Conservation (phyloP, 2,888 invertebrate species). For the Mayetiola destructor region DNA sequence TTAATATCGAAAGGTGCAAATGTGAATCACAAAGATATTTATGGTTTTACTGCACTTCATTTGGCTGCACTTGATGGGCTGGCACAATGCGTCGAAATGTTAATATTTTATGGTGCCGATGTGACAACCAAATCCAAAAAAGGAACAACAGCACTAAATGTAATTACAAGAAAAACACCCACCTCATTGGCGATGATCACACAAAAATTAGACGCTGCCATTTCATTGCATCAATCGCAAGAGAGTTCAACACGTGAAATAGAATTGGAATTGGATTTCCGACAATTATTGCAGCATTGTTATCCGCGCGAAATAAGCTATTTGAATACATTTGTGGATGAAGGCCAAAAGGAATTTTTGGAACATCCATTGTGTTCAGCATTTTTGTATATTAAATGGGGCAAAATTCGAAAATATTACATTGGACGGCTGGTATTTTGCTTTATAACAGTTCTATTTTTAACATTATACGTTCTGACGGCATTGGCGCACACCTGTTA, state of each 20-base stretch:
- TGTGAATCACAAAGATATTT: conserved; percentile 70
- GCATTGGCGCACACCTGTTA: conserved; percentile 74
- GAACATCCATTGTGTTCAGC: conserved; percentile 78
- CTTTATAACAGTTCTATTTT: conserved; percentile 61
- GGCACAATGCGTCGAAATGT: conserved; percentile 68
- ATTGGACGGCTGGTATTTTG: conserved; percentile 64
- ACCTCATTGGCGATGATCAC: conserved; percentile 70
- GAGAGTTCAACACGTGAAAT: conserved; percentile 65
- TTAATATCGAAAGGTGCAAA: conserved; percentile 67
- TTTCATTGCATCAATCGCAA: conserved; percentile 62
- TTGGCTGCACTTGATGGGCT: conserved; percentile 74
- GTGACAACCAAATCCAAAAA: conserved; percentile 79
- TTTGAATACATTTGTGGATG: conserved; percentile 72
- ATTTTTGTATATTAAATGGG: conserved; percentile 78
- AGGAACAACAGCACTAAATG: conserved; percentile 71
- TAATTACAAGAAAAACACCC: conserved; percentile 74
- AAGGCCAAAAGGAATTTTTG: conserved; percentile 75
- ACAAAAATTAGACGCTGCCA: conserved; percentile 65
- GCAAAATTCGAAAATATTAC: conserved; percentile 77
- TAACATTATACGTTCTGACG: conserved; percentile 69
- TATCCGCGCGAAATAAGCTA: conserved; percentile 75
- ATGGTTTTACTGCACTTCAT: conserved; percentile 73
- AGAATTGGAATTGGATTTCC: conserved; percentile 66
- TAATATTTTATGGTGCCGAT: conserved; percentile 74
- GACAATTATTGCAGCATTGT: conserved; percentile 66